A percentile compares a stretch with the other conserved stretches of the same genome.
Conservation (phyloP, 2,888 invertebrate species). For the Sarcophaga caerulescens region DNA sequence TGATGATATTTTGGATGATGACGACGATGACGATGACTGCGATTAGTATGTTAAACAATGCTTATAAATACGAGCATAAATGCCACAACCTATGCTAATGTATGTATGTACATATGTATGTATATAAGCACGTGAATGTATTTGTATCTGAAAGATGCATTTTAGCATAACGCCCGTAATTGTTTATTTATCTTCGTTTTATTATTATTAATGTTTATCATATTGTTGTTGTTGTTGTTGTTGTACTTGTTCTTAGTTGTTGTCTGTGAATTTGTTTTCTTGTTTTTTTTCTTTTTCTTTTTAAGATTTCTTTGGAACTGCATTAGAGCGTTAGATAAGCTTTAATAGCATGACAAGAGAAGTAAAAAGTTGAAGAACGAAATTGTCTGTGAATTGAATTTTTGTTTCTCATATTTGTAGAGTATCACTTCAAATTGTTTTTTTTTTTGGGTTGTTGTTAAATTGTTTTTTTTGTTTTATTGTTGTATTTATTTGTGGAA, state of each 20-base stretch:
- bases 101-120: conserved; percentile 6
- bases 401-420: conserved; percentile 61
- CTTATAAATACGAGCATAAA: conserved; percentile 20
- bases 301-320: conserved; percentile 73
- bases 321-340: conserved; percentile 74
- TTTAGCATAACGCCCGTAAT: conserved; percentile 79
- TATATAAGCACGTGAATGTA: conserved; percentile 1
- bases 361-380: not conserved
- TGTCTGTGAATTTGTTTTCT: too few species aligned
- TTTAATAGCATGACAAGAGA: conserved; percentile 40
- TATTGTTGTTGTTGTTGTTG: too few species aligned
- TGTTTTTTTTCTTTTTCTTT: not conserved
- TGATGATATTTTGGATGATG: conserved; percentile 32
- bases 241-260: too few species aligned
- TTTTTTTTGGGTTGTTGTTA: conserved; percentile 7
- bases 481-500: conserved; percentile 31
- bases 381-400: conserved; percentile 16
- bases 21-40: conserved; percentile 61
- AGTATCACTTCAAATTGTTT: conserved; percentile 43
- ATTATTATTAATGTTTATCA: too few species aligned
- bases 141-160: conserved; percentile 68
- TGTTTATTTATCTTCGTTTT: conserved; percentile 69
- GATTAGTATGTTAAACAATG: conserved; percentile 62
- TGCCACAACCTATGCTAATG: conserved; percentile 23
- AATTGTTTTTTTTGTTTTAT: not conserved